Base-by-base conservation (phyloP, 2,113 vertebrate genomes). In the Eudyptes chrysolophus region DNA sequence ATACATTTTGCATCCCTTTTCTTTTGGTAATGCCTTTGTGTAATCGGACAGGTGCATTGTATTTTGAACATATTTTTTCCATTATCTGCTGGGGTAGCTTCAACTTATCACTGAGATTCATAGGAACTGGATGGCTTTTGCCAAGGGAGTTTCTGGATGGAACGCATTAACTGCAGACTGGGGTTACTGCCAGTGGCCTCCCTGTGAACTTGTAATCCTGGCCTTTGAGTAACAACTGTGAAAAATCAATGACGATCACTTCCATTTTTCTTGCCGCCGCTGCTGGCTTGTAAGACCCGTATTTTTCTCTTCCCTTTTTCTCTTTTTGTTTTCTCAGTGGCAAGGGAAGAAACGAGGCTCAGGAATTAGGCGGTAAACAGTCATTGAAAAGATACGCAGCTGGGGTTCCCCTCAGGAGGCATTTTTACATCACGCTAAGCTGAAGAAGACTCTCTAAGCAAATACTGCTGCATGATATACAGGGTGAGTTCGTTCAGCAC, bases 131-230 rank as follows among this genome's bases (percentile, higher is more conserved):
- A 72, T 12, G 46, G 78, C 58, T 89, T 58, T 57, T 93, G 77
- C 26, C 26, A 36, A 89, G 71, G 85, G 87, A 97, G 36, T 90
- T 82, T 90, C 83, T 92, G 97, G 94, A 92, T 93, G 95, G 94
- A 97, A 95, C 1, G 2, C 57, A 72, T 95, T 89, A 87, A 25
- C 75, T 81, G 62, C 80, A 95, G 92, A 54, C 82, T 83, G 89
- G 87, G 84, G 93, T 65, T 60, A 49, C 40, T 40, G 94, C 95
- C 97, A 97, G 84, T 4, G 94, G 94, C 97, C 97, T 97, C 93
- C 72, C 85, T 0, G 3, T 97, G 97, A 98, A 96, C 97, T 93
- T 94, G 49, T 70, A 90, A 96, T 96, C 77, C 66, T 57, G 62
- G 94, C 84, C 96, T 96, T 61, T 48, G 91, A 97, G 85, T 27